phyloP scores from a whole-genome alignment of 2,797 vertebrate genomes.

The Psittacula echo region DNA sequence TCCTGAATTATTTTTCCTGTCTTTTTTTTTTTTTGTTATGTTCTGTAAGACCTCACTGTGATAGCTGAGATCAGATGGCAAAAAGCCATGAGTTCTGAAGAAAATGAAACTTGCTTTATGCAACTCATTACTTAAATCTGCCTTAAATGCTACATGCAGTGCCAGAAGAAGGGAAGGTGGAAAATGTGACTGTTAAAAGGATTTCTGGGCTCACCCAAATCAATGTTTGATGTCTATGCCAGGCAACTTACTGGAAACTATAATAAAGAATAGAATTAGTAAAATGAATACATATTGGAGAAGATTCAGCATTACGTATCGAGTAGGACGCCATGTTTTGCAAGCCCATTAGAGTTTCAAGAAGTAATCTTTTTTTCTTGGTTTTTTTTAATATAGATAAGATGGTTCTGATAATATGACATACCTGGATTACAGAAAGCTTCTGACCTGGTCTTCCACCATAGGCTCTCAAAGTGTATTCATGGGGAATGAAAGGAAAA shows the following conservation, averaged over 20 bases:
- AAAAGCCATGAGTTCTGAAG: background rate
- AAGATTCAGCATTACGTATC: background rate
- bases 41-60: background rate
- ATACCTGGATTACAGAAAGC: background rate
- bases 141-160: background rate
- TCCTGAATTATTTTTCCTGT: background rate
- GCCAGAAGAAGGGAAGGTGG: slow-evolving; percentile 28
- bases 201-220: background rate
- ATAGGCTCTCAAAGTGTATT: background rate
- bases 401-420: background rate
- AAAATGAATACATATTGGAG: slow-evolving; percentile 10
- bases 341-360: background rate
- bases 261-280: slow-evolving; percentile 5
- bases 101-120: background rate
- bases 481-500: background rate
- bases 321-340: background rate
- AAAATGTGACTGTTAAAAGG: background rate
- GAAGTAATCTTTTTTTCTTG: background rate
- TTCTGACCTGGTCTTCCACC: background rate
- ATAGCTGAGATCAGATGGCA: background rate
- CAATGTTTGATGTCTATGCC: slow-evolving; percentile 15
- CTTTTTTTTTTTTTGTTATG: background rate
- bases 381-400: background rate
- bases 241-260: slow-evolving; percentile 29
- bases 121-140: background rate